Evolutionary conservation across 2,888 invertebrate species (phyloP).

Genomic region (Timandra comae): DNA sequence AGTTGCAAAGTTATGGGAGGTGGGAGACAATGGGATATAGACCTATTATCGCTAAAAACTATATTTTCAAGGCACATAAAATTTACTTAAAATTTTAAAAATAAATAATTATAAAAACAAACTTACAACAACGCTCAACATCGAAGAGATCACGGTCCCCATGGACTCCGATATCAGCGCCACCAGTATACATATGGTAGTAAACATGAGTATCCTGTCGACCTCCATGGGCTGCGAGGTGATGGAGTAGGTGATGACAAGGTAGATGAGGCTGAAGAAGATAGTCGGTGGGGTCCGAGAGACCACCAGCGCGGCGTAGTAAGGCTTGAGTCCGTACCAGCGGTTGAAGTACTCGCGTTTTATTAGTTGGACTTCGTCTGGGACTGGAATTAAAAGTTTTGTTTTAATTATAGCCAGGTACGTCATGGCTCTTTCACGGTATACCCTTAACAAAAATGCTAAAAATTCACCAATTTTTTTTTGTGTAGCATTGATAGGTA

Average conservation of each 20-base stretch:
- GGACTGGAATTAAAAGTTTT: constrained; percentile 77
- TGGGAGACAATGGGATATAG: too few relatives aligned
- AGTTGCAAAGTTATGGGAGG: too few relatives aligned
- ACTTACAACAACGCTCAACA: constrained; percentile 86
- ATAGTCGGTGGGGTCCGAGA: constrained; percentile 84
- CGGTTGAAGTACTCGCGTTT: constrained; percentile 90
- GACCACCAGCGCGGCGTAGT: constrained; percentile 85
- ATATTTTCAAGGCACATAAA: too few relatives aligned
- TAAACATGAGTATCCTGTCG: constrained; percentile 81
- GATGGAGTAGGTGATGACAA: constrained; percentile 83
- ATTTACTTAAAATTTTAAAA: too few relatives aligned
- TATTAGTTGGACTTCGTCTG: constrained; percentile 84
- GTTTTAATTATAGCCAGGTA: constrained; percentile 3
- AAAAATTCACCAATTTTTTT: too few relatives aligned
- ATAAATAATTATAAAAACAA: constrained; percentile 9
- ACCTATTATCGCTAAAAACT: too few relatives aligned
- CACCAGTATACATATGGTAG: constrained; percentile 81
- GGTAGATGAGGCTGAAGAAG: constrained; percentile 80
- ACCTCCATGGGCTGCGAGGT: constrained; percentile 87
- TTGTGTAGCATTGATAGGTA: too few relatives aligned
- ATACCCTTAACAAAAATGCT: too few relatives aligned
- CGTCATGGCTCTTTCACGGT: background rate
- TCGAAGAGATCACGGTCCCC: constrained; percentile 84
- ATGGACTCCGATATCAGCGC: constrained; percentile 87
- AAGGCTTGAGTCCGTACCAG: constrained; percentile 88